These are phyloP conservation scores for Pangasianodon gigas DNA, from an alignment of 2,113 vertebrate species.

Conservation along the genomic window DNA sequence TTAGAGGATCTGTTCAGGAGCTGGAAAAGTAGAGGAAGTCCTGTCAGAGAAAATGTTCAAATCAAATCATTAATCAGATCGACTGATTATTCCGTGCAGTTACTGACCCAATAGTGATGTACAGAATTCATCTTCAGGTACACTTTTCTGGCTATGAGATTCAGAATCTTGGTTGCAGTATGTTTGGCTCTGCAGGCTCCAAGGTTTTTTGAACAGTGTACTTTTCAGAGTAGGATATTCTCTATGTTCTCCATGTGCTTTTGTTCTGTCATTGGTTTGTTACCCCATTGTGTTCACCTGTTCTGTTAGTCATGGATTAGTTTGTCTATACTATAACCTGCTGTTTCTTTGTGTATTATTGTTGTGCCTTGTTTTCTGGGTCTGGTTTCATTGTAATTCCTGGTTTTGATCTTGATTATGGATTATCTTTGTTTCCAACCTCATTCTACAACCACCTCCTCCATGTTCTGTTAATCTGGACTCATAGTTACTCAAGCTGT, in stretches of 20 bases:
- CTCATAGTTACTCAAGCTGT: too few species aligned
- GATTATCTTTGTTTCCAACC: neutral
- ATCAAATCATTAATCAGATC: neutral
- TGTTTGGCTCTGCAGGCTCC: neutral
- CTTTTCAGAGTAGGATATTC: neutral
- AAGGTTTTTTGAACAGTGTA: neutral
- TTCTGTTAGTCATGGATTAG: neutral
- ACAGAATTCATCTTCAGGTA: neutral
- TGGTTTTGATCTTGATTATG: neutral
- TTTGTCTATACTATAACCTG: neutral
- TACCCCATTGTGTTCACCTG: too few species aligned
- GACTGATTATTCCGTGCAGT: neutral
- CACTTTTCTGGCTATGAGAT: neutral
- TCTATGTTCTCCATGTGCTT: neutral
- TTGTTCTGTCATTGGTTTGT: neutral
- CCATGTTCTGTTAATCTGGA: neutral
- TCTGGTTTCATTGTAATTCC: neutral
- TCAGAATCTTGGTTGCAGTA: neutral
- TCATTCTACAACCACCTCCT: too few species aligned
- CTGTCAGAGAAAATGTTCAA: neutral
- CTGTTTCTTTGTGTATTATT: neutral
- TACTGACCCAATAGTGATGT: neutral
- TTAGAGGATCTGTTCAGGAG: conserved; percentile 9
- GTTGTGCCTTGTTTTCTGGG: neutral
- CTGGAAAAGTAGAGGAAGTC: neutral